These are phyloP conservation scores for Lagopus leucura DNA, from an alignment of 2,113 vertebrate genomes.

Conservation along the genomic window DNA sequence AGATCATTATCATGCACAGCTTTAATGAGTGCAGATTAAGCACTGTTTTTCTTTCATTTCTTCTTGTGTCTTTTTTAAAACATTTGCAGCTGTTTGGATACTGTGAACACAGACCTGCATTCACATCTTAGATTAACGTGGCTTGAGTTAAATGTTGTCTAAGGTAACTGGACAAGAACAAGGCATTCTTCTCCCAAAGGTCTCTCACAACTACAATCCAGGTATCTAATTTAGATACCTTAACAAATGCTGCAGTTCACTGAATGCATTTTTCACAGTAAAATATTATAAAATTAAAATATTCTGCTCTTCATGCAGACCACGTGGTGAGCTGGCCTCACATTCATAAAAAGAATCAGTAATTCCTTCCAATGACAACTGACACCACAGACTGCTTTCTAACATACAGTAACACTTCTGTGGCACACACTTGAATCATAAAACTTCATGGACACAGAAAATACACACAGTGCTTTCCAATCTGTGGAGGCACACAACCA, in stretches of 20 bases:
- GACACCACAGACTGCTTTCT: not conserved
- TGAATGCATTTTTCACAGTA: not conserved
- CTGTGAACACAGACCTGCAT: not conserved
- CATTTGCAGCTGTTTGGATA: not conserved
- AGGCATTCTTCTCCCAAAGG: not conserved
- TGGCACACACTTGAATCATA: not conserved
- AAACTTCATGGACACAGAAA: not conserved
- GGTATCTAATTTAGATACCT: not conserved
- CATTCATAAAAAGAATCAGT: not conserved
- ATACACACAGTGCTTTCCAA: not conserved
- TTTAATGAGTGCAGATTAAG: not conserved
- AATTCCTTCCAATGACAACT: not conserved
- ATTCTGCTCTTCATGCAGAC: not conserved
- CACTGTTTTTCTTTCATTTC: not conserved
- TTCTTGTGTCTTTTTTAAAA: not conserved
- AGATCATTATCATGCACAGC: not conserved
- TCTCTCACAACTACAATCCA: slow-evolving; percentile 2
- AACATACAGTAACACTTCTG: not conserved
- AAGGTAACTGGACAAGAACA: slow-evolving; percentile 1
- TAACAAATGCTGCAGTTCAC: slow-evolving; percentile 4
- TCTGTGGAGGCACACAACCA: too few species aligned
- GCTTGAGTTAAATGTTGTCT: not conserved
- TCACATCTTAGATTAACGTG: not conserved
- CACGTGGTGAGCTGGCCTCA: not conserved
- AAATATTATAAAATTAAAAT: too few species aligned